These are phyloP conservation scores for Dicerorhinus sumatrensis DNA, from an alignment of 2,113 vertebrate species.

Conservation along the genomic window DNA sequence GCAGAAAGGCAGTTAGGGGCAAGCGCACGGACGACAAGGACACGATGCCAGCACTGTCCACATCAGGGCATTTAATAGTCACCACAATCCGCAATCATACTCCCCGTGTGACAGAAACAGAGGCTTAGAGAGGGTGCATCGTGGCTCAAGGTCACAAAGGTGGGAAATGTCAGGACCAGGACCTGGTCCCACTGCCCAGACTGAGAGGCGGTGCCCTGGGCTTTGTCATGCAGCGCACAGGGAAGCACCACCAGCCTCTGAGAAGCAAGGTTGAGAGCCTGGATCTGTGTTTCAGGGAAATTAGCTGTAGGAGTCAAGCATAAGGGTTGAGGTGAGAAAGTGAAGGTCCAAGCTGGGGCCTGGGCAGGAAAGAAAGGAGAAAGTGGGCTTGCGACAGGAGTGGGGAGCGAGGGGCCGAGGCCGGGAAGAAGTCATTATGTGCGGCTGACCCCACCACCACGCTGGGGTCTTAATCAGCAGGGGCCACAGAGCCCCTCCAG, in stretches of 20 bases:
- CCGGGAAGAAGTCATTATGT: accelerated
- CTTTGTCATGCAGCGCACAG: accelerated
- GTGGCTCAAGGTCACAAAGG: background rate
- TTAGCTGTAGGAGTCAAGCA: background rate
- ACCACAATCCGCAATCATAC: accelerated
- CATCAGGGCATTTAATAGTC: accelerated
- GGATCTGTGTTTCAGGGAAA: too few species aligned
- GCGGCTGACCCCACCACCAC: background rate
- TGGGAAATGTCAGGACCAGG: accelerated
- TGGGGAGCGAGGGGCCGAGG: accelerated
- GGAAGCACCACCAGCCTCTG: background rate
- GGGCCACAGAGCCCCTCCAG: background rate
- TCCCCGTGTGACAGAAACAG: background rate
- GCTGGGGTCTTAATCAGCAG: background rate
- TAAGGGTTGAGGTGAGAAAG: background rate
- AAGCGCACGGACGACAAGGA: background rate
- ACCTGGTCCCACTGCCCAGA: background rate
- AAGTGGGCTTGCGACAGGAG: background rate
- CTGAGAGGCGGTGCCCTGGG: background rate
- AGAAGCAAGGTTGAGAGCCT: background rate
- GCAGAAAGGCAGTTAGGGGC: accelerated
- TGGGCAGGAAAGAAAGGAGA: background rate
- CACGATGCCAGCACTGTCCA: accelerated
- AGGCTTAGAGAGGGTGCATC: background rate
- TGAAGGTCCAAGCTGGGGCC: background rate